Evolutionary conservation across 2,113 vertebrate genomes (phyloP).

Genomic region (Phylloscopus trochiloides): DNA sequence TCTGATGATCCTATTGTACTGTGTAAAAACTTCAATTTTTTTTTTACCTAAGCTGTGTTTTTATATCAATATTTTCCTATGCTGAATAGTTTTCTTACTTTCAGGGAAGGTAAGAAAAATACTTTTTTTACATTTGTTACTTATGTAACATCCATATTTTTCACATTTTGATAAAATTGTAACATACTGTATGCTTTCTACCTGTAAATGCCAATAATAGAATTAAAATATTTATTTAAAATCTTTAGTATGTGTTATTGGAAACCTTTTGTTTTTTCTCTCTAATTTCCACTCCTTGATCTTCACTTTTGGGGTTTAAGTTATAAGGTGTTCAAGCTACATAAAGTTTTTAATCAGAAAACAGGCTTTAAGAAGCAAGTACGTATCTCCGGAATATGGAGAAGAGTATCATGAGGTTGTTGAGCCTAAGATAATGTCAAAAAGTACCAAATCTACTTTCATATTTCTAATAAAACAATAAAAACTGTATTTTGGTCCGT

Average conservation of each 20-base stretch:
- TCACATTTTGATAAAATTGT: slow-evolving; percentile 99
- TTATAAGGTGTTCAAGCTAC: neutral
- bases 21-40: slow-evolving; percentile 82
- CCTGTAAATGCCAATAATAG: slow-evolving; percentile 99
- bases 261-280: neutral
- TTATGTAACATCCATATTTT: slow-evolving; percentile 99
- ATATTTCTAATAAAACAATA: neutral
- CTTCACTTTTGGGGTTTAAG: neutral
- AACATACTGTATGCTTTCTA: slow-evolving; percentile 99
- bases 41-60: slow-evolving; percentile 88
- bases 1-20: slow-evolving; percentile 85
- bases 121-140: slow-evolving; percentile 99
- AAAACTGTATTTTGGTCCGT: neutral
- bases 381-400: neutral
- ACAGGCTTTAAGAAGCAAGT: neutral
- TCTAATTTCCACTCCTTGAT: neutral
- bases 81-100: slow-evolving; percentile 96
- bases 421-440: neutral
- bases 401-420: neutral
- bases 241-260: slow-evolving; percentile 42
- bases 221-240: slow-evolving; percentile 99
- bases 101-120: slow-evolving; percentile 97
- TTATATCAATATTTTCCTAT: slow-evolving; percentile 97
- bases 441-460: neutral
- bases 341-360: neutral